Evolutionary conservation across 2,113 vertebrate species (phyloP).

Genomic region (Echinops telfairi): DNA sequence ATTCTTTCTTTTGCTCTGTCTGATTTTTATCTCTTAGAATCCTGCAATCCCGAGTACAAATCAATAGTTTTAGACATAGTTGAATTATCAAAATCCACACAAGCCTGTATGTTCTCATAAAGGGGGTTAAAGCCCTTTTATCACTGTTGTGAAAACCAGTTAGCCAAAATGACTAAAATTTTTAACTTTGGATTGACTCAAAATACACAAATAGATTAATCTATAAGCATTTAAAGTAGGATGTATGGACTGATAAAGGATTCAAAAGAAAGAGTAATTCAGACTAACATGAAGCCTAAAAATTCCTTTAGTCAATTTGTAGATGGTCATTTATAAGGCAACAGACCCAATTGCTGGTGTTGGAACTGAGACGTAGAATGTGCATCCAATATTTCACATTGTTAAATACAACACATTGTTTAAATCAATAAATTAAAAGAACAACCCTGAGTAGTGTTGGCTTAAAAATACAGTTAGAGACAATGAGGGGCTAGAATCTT

Average conservation of each 20-base stretch:
- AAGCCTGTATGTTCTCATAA: neutral
- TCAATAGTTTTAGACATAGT: conserved; percentile 2
- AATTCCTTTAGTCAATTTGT: neutral
- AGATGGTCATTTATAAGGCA: neutral
- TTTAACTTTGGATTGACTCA: neutral
- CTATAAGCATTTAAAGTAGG: neutral
- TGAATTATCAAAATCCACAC: neutral
- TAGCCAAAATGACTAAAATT: conserved; percentile 30
- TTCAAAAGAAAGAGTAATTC: conserved; percentile 1
- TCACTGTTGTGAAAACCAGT: neutral
- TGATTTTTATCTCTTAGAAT: conserved; percentile 41
- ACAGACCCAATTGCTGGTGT: neutral
- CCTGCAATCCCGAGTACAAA: neutral
- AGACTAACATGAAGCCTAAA: neutral
- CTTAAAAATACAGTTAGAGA: neutral
- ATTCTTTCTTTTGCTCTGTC: neutral
- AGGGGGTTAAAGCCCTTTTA: neutral
- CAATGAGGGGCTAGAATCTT: neutral
- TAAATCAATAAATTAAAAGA: neutral
- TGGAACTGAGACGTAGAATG: neutral
- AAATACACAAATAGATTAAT: neutral
- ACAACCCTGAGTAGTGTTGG: neutral
- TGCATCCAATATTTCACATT: neutral
- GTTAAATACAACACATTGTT: too few species aligned
- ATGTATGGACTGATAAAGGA: neutral